These are phyloP conservation scores for Arnoldichthys spilopterus DNA, from an alignment of 2,797 vertebrate species.

Conservation along the genomic window DNA sequence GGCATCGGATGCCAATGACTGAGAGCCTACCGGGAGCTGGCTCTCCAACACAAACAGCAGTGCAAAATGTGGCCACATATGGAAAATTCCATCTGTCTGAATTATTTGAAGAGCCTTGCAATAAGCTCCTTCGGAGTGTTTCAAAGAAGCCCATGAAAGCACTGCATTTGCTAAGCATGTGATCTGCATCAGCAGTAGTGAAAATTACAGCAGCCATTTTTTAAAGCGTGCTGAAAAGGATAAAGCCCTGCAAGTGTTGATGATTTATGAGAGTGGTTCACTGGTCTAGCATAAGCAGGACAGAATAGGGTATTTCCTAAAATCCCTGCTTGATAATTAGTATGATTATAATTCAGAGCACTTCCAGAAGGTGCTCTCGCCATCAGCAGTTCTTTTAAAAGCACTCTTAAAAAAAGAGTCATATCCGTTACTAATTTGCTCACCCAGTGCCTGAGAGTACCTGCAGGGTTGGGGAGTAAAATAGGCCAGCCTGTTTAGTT, in stretches of 20 bases:
- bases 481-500: constrained; percentile 34
- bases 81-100: constrained; percentile 48
- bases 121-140: constrained; percentile 27
- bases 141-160: constrained; percentile 32
- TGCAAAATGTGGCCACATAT: constrained; percentile 37
- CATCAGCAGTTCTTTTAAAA: constrained; percentile 30
- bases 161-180: constrained; percentile 15
- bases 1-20: constrained; percentile 8
- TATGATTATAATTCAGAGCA: constrained; percentile 43
- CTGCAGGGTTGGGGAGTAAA: constrained; percentile 36
- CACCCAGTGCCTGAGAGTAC: constrained; percentile 24
- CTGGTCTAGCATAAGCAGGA: constrained; percentile 15
- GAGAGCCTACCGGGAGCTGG: constrained; percentile 28
- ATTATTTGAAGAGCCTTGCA: constrained; percentile 41
- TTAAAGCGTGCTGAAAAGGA: constrained; percentile 29
- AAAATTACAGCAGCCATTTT: constrained; percentile 21
- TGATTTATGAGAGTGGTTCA: constrained; percentile 44
- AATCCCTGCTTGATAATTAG: constrained; percentile 45
- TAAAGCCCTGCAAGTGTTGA: constrained; percentile 28
- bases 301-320: constrained; percentile 45
- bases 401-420: constrained; percentile 27
- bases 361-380: constrained; percentile 52
- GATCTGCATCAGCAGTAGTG: constrained; percentile 34
- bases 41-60: constrained; percentile 21
- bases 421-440: constrained; percentile 24